Conservation (phyloP, 2,113 vertebrate genomes). For the Epinephelus fuscoguttatus region DNA sequence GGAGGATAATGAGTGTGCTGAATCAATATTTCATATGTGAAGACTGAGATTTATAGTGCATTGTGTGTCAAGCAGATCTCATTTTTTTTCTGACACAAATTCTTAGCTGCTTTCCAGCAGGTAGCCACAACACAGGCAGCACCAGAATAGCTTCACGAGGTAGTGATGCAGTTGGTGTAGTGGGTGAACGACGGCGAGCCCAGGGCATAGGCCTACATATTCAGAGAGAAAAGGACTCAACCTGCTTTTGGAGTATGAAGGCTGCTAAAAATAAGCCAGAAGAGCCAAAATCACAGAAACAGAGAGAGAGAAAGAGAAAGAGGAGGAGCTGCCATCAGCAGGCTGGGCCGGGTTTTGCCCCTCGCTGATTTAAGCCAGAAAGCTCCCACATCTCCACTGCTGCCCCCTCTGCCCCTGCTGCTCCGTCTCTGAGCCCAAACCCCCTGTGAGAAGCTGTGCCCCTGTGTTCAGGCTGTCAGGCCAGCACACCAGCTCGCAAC, state of each 20-base stretch:
- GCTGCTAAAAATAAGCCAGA: constrained; percentile 81
- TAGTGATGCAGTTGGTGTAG: constrained; percentile 57
- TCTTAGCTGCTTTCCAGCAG: constrained; percentile 48
- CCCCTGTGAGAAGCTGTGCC: constrained; percentile 76
- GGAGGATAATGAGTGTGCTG: constrained; percentile 61
- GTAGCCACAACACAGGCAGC: constrained; percentile 65
- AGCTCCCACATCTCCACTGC: constrained; percentile 73
- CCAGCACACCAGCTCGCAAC: constrained; percentile 89
- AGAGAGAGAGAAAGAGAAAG: constrained; percentile 38
- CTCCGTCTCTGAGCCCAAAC: constrained; percentile 75
- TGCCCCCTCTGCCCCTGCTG: constrained; percentile 81
- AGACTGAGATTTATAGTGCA: constrained; percentile 59
- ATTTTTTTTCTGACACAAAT: constrained; percentile 51
- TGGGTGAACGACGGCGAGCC: constrained; percentile 72
- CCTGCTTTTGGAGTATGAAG: constrained; percentile 80
- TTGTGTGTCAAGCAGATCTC: constrained; percentile 54
- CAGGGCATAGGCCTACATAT: constrained; percentile 81
- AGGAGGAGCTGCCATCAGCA: constrained; percentile 77
- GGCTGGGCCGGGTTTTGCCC: constrained; percentile 73
- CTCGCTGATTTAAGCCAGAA: constrained; percentile 78
- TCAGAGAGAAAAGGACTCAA: constrained; percentile 78
- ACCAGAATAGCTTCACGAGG: constrained; percentile 69
- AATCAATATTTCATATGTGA: constrained; percentile 70
- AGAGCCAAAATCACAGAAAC: constrained; percentile 65
- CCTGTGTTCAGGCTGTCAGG: constrained; percentile 79